A percentile compares a stretch with the other conserved stretches of the same genome.
Evolutionary conservation across 2,888 invertebrate genomes (phyloP).

Genomic region (Lydus trimaculatus): DNA sequence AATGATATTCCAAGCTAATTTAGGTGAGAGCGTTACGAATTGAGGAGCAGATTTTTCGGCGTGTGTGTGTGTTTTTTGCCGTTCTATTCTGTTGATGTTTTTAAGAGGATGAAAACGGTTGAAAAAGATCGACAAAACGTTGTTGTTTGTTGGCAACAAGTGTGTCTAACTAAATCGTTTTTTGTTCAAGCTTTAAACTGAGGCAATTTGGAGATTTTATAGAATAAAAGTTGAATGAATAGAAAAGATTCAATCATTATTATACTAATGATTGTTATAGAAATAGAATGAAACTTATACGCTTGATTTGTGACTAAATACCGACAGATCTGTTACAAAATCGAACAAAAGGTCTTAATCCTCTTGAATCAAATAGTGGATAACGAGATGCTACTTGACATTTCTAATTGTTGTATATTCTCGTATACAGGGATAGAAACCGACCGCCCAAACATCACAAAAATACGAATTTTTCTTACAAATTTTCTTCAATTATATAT

Average conservation of each 20-base stretch:
- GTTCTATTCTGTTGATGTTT: background rate
- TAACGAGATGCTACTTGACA: conserved; percentile 27
- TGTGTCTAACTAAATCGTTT: conserved; percentile 39
- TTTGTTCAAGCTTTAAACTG: conserved; percentile 36
- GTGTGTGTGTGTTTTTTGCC: conserved; percentile 14
- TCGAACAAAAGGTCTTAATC: conserved; percentile 9
- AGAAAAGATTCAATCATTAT: conserved; percentile 30
- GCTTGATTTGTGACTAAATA: conserved; percentile 34
- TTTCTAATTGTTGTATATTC: too few species aligned
- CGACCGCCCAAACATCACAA: conserved; percentile 8
- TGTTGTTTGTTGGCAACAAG: conserved; percentile 37
- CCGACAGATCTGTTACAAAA: conserved; percentile 18
- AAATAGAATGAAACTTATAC: conserved; percentile 30
- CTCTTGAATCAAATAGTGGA: conserved; percentile 13
- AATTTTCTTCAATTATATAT: too few species aligned
- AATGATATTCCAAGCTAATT: conserved; percentile 27
- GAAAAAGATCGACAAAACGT: conserved; percentile 23
- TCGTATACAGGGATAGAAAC: background rate
- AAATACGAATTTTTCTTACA: too few species aligned
- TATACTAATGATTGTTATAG: conserved; percentile 30
- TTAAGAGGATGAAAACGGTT: conserved; percentile 30
- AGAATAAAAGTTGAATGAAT: conserved; percentile 10
- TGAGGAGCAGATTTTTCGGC: conserved; percentile 24
- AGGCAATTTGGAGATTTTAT: conserved; percentile 40
- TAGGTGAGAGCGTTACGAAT: conserved; percentile 22